These are phyloP conservation scores for Rhinopomastus cyanomelas DNA, from an alignment of 2,113 vertebrate genomes.

Conservation along the genomic window DNA sequence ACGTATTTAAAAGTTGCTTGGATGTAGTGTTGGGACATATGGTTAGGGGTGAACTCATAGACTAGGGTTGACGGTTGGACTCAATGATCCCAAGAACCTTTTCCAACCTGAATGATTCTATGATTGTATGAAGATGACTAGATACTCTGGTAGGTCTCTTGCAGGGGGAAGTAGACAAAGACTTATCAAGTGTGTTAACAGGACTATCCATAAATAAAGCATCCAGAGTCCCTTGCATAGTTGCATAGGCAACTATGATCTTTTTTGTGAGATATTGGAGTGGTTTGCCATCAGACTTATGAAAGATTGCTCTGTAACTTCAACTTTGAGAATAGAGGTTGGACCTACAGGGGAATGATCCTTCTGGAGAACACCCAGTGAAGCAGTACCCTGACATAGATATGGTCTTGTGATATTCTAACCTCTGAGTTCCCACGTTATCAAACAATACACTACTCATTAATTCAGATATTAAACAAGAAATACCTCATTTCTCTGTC, in stretches of 20 bases:
- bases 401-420: not conserved
- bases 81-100: too few species aligned
- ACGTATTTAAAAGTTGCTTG: too few species aligned
- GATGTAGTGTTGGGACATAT: too few species aligned
- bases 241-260: not conserved
- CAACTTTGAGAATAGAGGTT: not conserved
- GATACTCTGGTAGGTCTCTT: not conserved
- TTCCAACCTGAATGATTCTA: too few species aligned
- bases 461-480: not conserved
- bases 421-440: not conserved
- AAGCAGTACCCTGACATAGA: not conserved
- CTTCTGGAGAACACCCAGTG: not conserved
- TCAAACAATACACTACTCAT: not conserved
- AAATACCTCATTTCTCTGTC: not conserved
- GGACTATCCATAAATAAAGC: rapidly evolving
- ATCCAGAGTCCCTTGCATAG: not conserved
- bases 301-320: rapidly evolving
- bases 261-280: not conserved
- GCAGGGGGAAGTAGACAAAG: not conserved
- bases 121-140: not conserved
- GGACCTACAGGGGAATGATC: not conserved
- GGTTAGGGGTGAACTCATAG: too few species aligned
- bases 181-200: too few species aligned
- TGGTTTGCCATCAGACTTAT: not conserved
- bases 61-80: too few species aligned